A percentile compares a stretch with the other conserved stretches of the same genome.
phyloP scores from a whole-genome alignment of 2,113 vertebrate genomes.

The Mirza zaza region DNA sequence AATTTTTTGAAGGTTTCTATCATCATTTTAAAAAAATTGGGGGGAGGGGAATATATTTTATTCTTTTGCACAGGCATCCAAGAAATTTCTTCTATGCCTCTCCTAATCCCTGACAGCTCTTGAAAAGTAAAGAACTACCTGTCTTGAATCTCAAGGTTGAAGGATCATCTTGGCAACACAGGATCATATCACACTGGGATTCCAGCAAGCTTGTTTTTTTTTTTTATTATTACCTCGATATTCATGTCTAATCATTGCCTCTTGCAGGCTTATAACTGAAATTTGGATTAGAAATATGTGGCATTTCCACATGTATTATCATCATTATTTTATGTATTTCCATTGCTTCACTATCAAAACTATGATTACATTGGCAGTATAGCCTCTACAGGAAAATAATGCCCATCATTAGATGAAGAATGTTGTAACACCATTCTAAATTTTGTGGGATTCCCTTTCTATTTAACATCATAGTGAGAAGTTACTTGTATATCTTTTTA shows the following conservation, averaged over 20 bases:
- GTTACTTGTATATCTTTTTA: neutral
- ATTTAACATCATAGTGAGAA: neutral
- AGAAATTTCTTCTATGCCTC: neutral
- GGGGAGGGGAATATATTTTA: neutral
- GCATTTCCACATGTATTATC: neutral
- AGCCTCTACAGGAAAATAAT: neutral
- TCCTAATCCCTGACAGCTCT: neutral
- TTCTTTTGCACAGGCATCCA: neutral
- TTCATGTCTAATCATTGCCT: neutral
- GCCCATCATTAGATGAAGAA: neutral
- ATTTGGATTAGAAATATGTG: slow-evolving; percentile 6
- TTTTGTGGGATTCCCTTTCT: neutral
- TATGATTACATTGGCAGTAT: neutral
- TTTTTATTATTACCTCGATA: slow-evolving; percentile 23
- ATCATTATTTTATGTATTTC: neutral
- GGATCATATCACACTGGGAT: neutral
- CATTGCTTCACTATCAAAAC: slow-evolving; percentile 44
- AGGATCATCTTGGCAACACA: neutral
- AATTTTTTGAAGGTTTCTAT: neutral
- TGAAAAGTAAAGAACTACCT: neutral
- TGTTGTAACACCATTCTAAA: neutral
- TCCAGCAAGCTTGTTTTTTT: neutral
- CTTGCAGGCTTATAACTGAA: neutral
- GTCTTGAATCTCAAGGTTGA: neutral
- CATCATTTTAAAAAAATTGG: neutral